Evolutionary conservation across 2,888 invertebrate genomes (phyloP).

Genomic region (Allygus modestus): DNA sequence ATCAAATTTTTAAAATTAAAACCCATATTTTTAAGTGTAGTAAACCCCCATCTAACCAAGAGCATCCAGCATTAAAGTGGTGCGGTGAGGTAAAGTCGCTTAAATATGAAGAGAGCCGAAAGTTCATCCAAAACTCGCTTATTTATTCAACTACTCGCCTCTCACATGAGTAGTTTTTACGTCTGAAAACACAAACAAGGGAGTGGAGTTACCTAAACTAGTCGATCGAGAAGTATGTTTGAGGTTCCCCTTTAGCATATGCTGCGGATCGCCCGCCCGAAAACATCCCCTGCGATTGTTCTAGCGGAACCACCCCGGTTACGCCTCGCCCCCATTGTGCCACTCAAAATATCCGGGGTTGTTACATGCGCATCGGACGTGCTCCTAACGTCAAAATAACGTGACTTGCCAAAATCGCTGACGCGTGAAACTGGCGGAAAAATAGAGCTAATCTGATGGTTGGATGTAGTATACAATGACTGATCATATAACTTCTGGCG

Average conservation of each 20-base stretch:
- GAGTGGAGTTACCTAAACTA: neutral
- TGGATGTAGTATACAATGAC: no score
- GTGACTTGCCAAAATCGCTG: constrained; percentile 17
- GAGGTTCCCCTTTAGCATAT: constrained; percentile 16
- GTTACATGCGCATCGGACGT: neutral
- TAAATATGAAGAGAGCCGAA: neutral
- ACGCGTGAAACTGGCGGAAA: constrained; percentile 8
- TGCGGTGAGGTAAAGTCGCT: no score
- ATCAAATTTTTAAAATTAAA: no score
- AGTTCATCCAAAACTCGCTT: neutral
- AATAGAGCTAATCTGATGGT: neutral
- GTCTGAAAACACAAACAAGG: neutral
- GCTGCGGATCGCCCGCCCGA: neutral
- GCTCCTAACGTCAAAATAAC: constrained; percentile 36
- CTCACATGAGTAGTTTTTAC: neutral
- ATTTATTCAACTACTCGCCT: neutral
- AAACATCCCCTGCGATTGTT: constrained; percentile 42
- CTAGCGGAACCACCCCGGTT: constrained; percentile 8
- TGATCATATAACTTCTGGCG: neutral
- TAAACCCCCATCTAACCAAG: no score
- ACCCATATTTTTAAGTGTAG: no score
- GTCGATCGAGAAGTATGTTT: neutral
- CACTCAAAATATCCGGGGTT: neutral
- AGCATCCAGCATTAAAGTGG: no score
- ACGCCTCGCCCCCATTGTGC: neutral